Conservation (phyloP, 2,888 invertebrate species). For the Agrilus biguttatus region DNA sequence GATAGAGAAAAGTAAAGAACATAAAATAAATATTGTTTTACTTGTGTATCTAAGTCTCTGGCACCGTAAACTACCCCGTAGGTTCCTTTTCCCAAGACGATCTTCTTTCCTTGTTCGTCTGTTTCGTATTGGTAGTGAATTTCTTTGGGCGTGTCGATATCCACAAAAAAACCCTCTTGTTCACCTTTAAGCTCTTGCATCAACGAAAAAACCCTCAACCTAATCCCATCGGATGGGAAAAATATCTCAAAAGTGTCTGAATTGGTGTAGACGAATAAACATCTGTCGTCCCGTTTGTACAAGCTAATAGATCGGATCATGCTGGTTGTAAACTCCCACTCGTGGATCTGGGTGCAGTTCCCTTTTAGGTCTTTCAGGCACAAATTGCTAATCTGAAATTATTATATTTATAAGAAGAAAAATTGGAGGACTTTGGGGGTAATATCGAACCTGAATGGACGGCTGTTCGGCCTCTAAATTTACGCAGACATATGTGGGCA, state of each 20-base stretch:
- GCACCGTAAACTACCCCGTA: slow-evolving; percentile 94
- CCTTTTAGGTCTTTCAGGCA: slow-evolving; percentile 66
- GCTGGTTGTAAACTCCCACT: slow-evolving; percentile 86
- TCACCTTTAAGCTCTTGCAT: slow-evolving; percentile 79
- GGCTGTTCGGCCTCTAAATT: slow-evolving; percentile 90
- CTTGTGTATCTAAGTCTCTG: slow-evolving; percentile 82
- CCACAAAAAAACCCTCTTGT: slow-evolving; percentile 45
- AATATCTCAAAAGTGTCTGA: slow-evolving; percentile 98
- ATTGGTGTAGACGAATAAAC: slow-evolving; percentile 93
- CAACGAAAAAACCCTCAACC: slow-evolving; percentile 67
- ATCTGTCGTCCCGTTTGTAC: slow-evolving; percentile 91
- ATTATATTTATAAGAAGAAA: background rate
- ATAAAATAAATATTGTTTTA: slow-evolving; percentile 23
- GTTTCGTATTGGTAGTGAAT: slow-evolving; percentile 84
- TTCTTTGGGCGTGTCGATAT: slow-evolving; percentile 23
- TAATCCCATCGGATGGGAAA: slow-evolving; percentile 76
- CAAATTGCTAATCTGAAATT: slow-evolving; percentile 42
- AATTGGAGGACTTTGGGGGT: background rate
- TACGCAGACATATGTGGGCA: slow-evolving; percentile 92
- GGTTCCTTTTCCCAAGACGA: slow-evolving; percentile 86
- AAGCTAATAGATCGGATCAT: slow-evolving; percentile 83
- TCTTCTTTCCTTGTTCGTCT: slow-evolving; percentile 76
- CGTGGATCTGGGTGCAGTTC: slow-evolving; percentile 72
- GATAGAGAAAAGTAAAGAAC: background rate
- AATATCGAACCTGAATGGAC: slow-evolving; percentile 62